Conservation (phyloP, 2,888 invertebrate species). For the Ischnus inquisitorius region DNA sequence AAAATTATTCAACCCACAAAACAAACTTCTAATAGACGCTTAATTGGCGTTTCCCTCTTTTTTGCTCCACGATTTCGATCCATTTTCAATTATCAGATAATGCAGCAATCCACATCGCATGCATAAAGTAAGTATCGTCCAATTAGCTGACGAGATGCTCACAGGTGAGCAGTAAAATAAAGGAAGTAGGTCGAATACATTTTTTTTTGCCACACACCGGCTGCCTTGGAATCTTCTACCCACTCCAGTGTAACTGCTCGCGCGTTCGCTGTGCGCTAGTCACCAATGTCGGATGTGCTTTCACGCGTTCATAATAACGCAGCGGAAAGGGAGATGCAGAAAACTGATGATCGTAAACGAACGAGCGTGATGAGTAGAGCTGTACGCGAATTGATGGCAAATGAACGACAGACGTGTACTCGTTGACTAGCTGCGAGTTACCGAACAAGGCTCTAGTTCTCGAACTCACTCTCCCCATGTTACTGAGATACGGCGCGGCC, state of each 20-base stretch:
- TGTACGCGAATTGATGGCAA: slow-evolving; percentile 32
- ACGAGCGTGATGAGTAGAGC: slow-evolving; percentile 47
- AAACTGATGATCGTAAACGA: slow-evolving; percentile 23
- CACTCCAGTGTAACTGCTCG: slow-evolving; percentile 8
- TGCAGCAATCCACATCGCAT: not conserved
- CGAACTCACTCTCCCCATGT: not conserved
- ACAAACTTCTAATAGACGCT: not conserved
- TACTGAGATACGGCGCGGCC: not conserved
- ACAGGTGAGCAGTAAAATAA: not conserved
- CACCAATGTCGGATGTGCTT: slow-evolving; percentile 46
- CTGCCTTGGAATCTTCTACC: not conserved
- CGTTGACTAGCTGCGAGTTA: slow-evolving; percentile 13
- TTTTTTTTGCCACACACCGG: not conserved
- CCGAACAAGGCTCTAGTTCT: not conserved
- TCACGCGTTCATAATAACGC: slow-evolving; percentile 36
- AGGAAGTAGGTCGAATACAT: not conserved
- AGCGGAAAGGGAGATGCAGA: slow-evolving; percentile 9
- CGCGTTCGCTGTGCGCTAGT: not conserved
- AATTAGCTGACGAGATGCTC: slow-evolving; percentile 18
- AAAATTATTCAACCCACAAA: not conserved
- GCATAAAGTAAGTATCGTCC: not conserved
- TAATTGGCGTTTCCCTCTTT: not conserved
- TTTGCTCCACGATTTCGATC: not conserved
- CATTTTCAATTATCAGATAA: not conserved
- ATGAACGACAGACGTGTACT: slow-evolving; percentile 31